Base-by-base conservation (phyloP, 2,113 vertebrate species). In the Lamprologus sp. region DNA sequence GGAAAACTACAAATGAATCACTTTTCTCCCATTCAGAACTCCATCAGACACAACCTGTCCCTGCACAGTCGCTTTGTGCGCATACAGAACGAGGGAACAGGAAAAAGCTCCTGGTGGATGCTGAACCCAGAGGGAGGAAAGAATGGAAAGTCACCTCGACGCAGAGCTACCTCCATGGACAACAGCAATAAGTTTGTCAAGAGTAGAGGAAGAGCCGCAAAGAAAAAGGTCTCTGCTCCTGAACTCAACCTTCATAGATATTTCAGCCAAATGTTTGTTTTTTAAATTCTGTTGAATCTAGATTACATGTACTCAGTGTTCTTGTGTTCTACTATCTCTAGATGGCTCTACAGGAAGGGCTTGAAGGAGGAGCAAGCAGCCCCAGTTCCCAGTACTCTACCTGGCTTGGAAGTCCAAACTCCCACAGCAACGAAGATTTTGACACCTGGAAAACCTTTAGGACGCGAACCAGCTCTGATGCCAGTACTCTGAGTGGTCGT, bases 51-150 rank as follows among this genome's bases (percentile, higher is more conserved):
- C 93, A 99, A 99, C 90, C 94, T 99, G 85, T 99, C 99, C 3
- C 96, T 99, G 90, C 98, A 99, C 92, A 99, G 98, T 94, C 98
- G 98, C 84, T 99, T 99, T 82, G 96, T 99, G 84, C 97, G 98
- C 21, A 97, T 99, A 49, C 98, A 99, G 95, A 99, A 99, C 31
- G 98, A 99, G 92, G 98, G 98, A 51, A 99, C 98, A 1, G 99
- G 99, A 15, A 99, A 99, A 94, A 99, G 99, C 94, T 99, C 99
- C 35, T 99, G 99, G 99, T 99, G 99, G 99, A 99, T 99, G 97
- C 96, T 99, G 79, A 99, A 99, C 89, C 98, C 99, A 4, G 98
- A 99, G 79, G 99, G 99, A 21, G 98, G 98, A 35, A 99, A 99
- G 94, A 99, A 96, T 2, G 98, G 98, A 10, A 99, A 99, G 86